Percentiles rank a stretch among this genome's conserved stretches.
Evolutionary conservation across 2,113 vertebrate species (phyloP).

Genomic region (Coturnix japonica): DNA sequence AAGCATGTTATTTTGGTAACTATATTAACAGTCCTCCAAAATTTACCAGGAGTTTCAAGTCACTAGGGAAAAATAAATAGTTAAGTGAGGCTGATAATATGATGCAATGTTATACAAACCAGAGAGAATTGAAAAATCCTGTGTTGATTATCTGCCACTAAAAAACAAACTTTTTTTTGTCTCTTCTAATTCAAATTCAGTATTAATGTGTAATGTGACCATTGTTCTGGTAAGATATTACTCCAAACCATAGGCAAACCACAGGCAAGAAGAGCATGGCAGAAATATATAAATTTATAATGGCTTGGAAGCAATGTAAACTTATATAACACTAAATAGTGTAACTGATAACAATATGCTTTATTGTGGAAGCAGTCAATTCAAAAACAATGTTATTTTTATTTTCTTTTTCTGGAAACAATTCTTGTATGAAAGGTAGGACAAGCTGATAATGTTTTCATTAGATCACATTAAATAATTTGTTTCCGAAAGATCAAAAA

Average conservation of each 20-base stretch:
- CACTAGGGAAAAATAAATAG: slow-evolving; percentile 37
- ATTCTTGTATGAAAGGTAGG: neutral
- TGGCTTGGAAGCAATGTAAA: neutral
- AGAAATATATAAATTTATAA: neutral
- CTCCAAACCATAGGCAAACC: neutral
- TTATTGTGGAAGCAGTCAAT: neutral
- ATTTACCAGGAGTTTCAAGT: neutral
- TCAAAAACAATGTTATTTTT: neutral
- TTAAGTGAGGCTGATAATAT: slow-evolving; percentile 26
- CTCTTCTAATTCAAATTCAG: neutral
- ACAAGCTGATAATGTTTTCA: neutral
- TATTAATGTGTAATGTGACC: neutral
- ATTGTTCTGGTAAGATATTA: neutral
- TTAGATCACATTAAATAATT: neutral
- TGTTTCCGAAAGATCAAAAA: neutral
- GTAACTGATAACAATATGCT: neutral
- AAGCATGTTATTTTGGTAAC: neutral
- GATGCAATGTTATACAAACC: neutral
- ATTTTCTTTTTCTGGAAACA: neutral
- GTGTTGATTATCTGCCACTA: slow-evolving; percentile 38
- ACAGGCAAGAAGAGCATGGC: neutral
- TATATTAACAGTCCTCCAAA: neutral
- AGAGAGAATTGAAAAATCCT: slow-evolving; percentile 17
- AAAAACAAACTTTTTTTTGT: neutral
- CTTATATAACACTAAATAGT: neutral